These are phyloP conservation scores for Brachyhypopomus gauderio DNA, from an alignment of 2,113 vertebrate species.

Conservation along the genomic window DNA sequence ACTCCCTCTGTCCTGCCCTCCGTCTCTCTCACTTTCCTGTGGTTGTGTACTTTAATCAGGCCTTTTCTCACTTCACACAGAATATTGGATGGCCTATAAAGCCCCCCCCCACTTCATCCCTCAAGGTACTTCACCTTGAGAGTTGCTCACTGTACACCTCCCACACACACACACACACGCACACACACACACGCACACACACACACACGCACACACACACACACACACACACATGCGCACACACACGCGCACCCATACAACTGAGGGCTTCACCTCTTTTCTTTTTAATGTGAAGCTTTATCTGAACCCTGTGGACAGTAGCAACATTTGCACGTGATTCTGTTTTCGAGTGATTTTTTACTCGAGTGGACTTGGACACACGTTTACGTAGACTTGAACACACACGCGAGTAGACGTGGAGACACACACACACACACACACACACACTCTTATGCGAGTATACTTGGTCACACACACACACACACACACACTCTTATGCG, in stretches of 20 bases:
- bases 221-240: background rate
- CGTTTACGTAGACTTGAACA: too few relatives aligned
- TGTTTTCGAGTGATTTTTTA: too few relatives aligned
- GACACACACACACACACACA: too few relatives aligned
- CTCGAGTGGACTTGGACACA: too few relatives aligned
- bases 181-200: slow-evolving; percentile 41
- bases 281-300: background rate
- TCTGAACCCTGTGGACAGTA: background rate
- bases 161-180: slow-evolving; percentile 55
- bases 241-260: too few relatives aligned
- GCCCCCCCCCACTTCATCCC: slow-evolving; percentile 1
- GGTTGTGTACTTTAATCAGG: slow-evolving; percentile 75
- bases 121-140: slow-evolving; percentile 20
- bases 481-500: too few relatives aligned
- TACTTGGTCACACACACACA: too few relatives aligned
- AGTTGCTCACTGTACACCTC: slow-evolving; percentile 63
- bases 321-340: background rate
- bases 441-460: too few relatives aligned
- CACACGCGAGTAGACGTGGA: too few relatives aligned
- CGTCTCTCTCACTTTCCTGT: slow-evolving; percentile 73
- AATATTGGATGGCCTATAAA: slow-evolving; percentile 42
- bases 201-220: slow-evolving; percentile 13
- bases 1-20: slow-evolving; percentile 69
- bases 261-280: slow-evolving; percentile 4
- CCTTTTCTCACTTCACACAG: slow-evolving; percentile 61